These are phyloP conservation scores for Lophotis ruficrista DNA, from an alignment of 2,113 vertebrate genomes.

Conservation along the genomic window DNA sequence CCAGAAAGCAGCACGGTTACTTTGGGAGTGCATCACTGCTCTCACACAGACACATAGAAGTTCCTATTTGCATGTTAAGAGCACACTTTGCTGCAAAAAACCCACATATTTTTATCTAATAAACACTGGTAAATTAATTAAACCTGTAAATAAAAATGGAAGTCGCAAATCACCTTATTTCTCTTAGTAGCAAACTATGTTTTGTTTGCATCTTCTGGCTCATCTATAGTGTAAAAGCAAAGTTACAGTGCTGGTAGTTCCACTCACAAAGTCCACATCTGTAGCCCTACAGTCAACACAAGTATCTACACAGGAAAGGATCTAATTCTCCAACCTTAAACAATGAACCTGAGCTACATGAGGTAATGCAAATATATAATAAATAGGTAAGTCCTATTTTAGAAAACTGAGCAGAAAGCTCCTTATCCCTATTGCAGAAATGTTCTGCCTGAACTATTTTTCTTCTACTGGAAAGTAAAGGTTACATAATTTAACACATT, in stretches of 20 bases:
- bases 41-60: not conserved
- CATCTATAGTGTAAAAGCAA: not conserved
- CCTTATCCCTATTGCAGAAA: not conserved
- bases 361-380: no score
- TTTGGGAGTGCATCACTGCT: not conserved
- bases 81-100: constrained; percentile 21
- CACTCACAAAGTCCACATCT: not conserved
- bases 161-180: not conserved
- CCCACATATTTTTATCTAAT: not conserved
- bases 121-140: not conserved
- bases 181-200: not conserved
- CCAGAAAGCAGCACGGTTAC: not conserved
- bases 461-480: not conserved
- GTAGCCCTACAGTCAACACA: not conserved
- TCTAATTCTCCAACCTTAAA: not conserved
- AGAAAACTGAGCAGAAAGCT: not conserved
- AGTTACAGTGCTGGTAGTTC: not conserved
- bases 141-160: not conserved
- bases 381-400: not conserved
- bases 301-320: not conserved
- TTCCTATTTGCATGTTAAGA: not conserved
- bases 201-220: not conserved
- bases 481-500: not conserved
- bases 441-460: not conserved
- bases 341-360: not conserved